A percentile compares a stretch with the other conserved stretches of the same genome.
Conservation (phyloP, 2,113 vertebrate species). For the Psephotus haematonotus region DNA sequence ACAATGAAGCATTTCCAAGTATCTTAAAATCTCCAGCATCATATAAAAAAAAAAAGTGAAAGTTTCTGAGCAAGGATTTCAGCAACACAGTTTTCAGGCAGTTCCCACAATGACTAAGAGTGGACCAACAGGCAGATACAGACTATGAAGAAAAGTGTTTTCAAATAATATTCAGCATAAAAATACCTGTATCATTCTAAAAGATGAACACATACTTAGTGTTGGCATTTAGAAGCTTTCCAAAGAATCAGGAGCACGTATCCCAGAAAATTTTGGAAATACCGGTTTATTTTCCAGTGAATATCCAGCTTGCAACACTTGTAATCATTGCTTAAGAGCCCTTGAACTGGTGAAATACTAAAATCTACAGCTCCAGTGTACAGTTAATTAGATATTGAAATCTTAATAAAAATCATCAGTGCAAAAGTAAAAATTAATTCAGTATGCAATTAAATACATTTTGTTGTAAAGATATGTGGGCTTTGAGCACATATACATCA, state of each 20-base stretch:
- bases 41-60: neutral
- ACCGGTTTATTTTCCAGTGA: slow-evolving; percentile 44
- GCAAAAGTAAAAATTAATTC: slow-evolving; percentile 35
- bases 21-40: neutral
- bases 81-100: neutral
- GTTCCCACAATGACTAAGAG: neutral
- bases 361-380: slow-evolving; percentile 34
- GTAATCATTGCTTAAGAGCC: neutral
- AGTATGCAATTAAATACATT: neutral
- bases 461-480: neutral
- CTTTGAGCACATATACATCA: neutral
- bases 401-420: slow-evolving; percentile 41
- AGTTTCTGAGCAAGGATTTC: neutral
- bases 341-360: neutral
- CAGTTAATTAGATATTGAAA: neutral
- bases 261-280: neutral
- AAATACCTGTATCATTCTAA: neutral
- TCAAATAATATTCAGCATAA: neutral
- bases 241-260: neutral
- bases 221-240: neutral
- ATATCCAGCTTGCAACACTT: neutral
- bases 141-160: neutral
- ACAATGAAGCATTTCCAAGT: neutral
- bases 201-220: neutral
- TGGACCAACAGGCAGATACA: neutral